These are phyloP conservation scores for Phortica variegata DNA, from an alignment of 1,140 invertebrate species.

Conservation along the genomic window DNA sequence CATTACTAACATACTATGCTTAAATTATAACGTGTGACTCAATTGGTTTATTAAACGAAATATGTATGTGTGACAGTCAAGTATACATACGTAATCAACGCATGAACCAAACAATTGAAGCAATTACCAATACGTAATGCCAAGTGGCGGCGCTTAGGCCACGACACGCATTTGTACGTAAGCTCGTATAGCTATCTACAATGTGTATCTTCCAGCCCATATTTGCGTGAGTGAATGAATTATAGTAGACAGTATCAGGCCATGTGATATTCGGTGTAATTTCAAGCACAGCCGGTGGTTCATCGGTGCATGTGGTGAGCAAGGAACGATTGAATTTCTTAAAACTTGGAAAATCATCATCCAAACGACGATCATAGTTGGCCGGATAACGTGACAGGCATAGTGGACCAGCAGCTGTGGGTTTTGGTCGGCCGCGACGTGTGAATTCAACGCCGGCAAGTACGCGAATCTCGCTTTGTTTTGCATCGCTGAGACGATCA, in stretches of 20 bases:
- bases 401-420: constrained; percentile 78
- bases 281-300: constrained; percentile 71
- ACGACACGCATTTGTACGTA: no score
- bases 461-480: constrained; percentile 73
- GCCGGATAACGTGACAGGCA: constrained; percentile 70
- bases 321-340: constrained; percentile 81
- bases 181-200: constrained; percentile 76
- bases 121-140: no score
- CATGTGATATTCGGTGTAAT: constrained; percentile 87
- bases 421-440: constrained; percentile 72
- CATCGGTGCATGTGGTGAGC: constrained; percentile 68
- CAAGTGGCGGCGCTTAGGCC: no score
- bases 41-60: no score
- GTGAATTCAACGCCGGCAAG: constrained; percentile 84
- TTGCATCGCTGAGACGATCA: constrained; percentile 70
- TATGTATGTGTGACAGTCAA: no score
- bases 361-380: constrained; percentile 71
- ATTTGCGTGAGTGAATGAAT: constrained; percentile 86
- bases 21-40: no score
- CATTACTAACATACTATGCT: no score
- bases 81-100: no score
- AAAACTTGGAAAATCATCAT: constrained; percentile 77
- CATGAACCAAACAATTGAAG: no score
- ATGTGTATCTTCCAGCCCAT: constrained; percentile 91
- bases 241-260: constrained; percentile 92